Evolutionary conservation across 2,888 invertebrate genomes (phyloP), one percentile per base, ranked within the genome.

Genomic region (Tenthredo amoena): DNA sequence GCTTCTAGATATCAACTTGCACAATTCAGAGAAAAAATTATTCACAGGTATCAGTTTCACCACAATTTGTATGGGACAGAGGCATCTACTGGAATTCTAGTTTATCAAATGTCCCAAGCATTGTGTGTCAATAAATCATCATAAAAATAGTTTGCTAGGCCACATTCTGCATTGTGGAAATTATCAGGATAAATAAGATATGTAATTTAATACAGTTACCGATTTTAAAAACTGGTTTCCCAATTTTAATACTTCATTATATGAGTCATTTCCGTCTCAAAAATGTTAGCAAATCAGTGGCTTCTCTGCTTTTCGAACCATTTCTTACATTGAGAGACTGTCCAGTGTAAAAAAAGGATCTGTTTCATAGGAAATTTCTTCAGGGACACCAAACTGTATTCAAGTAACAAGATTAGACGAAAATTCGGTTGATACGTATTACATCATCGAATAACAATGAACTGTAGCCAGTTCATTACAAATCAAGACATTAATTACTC

Each of bases 1-100:
- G 84, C 86, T 43, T 92, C 90, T 86, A 90, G 90, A 31, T 90
- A 92, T 79, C 89, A 91, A 85, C 83, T 92, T 21, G 87, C 90
- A 43, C 87, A 89, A 37, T 88, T 88, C 43, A 88, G 89, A 87
- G 85, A 90, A 31, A 89, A 90, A 82, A 87, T 88, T 58, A 87
- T 89, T 86, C 88, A 89, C n/a, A 88, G 89, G 90, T 91, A 87
- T 40, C 88, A 89, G 74, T 21, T 40, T 18, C 9, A 26, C 18
- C n/a, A 18, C 3, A 74, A 4, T n/a, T 37, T 37, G 34, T 34
- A 7, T 31, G 10, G 31, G 58, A 43, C 50, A 76, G 68, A 77
- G 82, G 26, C 77, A 9, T 76, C 84, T 85, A 82, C 85, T 62
- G 86, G n/a, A n/a, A n/a, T n/a, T n/a, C n/a, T n/a, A n/a, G n/a